Evolutionary conservation across 2,797 vertebrate species (phyloP).

Genomic region (Sebastolobus alascanus): DNA sequence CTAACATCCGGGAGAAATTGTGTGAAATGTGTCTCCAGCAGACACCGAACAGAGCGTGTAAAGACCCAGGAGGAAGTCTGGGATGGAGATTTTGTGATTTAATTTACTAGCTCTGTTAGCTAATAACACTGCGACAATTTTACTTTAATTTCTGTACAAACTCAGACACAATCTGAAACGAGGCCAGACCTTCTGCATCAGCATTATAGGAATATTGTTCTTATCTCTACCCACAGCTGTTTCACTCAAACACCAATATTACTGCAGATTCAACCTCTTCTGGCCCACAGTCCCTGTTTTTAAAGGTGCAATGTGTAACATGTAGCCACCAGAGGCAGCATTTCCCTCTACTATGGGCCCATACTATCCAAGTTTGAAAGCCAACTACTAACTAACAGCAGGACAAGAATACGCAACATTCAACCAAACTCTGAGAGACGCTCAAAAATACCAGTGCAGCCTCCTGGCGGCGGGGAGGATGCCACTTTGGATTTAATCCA

Average conservation of each 20-base stretch:
- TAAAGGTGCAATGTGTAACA: neutral
- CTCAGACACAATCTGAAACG: neutral
- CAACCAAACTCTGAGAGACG: no score
- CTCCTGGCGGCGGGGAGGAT: no score
- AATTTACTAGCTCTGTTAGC: neutral
- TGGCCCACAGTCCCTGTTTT: neutral
- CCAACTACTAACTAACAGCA: no score
- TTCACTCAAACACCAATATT: neutral
- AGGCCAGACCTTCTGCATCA: neutral
- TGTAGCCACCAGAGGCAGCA: neutral
- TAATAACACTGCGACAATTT: constrained; percentile 13
- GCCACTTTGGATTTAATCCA: no score
- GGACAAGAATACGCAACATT: no score
- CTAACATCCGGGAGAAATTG: neutral
- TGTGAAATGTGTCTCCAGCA: neutral
- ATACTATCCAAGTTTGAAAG: neutral
- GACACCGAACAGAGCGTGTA: neutral
- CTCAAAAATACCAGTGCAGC: no score
- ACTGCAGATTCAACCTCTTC: neutral
- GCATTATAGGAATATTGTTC: constrained; percentile 4
- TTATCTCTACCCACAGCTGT: neutral
- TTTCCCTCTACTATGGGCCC: neutral
- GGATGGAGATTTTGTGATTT: neutral
- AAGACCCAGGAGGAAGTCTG: neutral
- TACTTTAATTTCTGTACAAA: constrained; percentile 8